A percentile compares a stretch with the other conserved stretches of the same genome.
Conservation (phyloP, 1,140 invertebrate species). For the Paramacrobiotus metropolitanus region DNA sequence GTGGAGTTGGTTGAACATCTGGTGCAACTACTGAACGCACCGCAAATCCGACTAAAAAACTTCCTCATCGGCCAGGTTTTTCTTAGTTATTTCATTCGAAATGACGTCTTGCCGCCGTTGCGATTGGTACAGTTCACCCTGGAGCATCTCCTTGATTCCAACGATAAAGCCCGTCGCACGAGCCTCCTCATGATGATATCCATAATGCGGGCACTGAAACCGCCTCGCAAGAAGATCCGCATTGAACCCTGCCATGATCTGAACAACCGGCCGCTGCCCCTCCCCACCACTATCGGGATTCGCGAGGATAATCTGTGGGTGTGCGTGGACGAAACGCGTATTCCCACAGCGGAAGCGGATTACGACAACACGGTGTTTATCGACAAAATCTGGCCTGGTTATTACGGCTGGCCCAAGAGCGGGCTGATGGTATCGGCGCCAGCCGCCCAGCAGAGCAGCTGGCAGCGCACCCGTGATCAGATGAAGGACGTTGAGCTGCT, state of each 20-base stretch:
- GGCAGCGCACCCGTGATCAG: slow-evolving; percentile 26
- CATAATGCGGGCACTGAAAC: neutral
- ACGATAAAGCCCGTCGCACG: neutral
- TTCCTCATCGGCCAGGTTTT: neutral
- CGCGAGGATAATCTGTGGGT: slow-evolving; percentile 45
- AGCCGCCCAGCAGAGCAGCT: slow-evolving; percentile 31
- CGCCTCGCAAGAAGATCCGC: neutral
- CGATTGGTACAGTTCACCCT: neutral
- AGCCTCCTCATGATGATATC: neutral
- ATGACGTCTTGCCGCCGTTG: neutral
- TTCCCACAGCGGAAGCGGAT: slow-evolving; percentile 35
- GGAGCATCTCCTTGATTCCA: neutral
- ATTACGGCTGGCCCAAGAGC: slow-evolving; percentile 50
- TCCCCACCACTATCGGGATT: slow-evolving; percentile 22
- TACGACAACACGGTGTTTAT: slow-evolving; percentile 46
- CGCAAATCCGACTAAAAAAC: neutral
- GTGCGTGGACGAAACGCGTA: slow-evolving; percentile 35
- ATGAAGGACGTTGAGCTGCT: slow-evolving; percentile 28
- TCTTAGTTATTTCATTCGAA: neutral
- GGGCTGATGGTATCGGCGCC: slow-evolving; percentile 34
- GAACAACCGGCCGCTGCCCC: neutral
- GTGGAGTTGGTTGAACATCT: slow-evolving; percentile 34
- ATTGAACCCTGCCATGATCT: neutral
- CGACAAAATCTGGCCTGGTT: slow-evolving; percentile 27
- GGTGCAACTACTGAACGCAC: slow-evolving; percentile 31